Conservation (phyloP, 2,888 invertebrate species). For the Andrena bicolor region DNA sequence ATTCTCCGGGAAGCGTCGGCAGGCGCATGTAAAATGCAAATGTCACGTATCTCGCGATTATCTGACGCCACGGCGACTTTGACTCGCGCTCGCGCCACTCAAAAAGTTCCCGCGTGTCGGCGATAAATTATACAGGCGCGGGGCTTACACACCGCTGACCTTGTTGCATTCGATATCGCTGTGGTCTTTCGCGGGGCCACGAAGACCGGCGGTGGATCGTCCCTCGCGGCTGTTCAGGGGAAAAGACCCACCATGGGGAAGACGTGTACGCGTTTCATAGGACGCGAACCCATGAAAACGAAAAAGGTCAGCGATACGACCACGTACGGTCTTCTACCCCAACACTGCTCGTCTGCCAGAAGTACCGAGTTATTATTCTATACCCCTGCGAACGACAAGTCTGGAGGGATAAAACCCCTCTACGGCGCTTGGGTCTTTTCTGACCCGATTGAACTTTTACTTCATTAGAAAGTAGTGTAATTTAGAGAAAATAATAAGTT, state of each 20-base stretch:
- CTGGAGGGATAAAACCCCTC: neutral
- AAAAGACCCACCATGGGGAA: neutral
- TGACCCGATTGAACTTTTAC: no score
- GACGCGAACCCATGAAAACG: neutral
- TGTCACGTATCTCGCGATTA: conserved; percentile 31
- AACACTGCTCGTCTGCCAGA: neutral
- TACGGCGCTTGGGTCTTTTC: neutral
- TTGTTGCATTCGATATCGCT: conserved; percentile 20
- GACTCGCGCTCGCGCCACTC: neutral
- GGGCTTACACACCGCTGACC: neutral
- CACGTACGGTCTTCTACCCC: no score
- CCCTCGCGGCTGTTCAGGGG: neutral
- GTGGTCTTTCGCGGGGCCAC: no score
- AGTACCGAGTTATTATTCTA: neutral
- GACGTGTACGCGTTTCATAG: neutral
- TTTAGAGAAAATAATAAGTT: no score
- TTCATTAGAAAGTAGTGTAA: no score
- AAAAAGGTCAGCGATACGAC: neutral
- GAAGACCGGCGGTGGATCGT: no score
- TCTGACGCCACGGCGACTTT: conserved; percentile 8
- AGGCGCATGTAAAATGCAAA: conserved; percentile 29
- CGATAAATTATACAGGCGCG: conserved; percentile 29
- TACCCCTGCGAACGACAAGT: neutral
- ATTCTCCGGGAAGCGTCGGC: neutral
- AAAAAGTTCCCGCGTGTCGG: conserved; percentile 15